A percentile compares a stretch with the other conserved stretches of the same genome.
phyloP scores from a whole-genome alignment of 2,113 vertebrate species.

The Apaloderma vittatum region DNA sequence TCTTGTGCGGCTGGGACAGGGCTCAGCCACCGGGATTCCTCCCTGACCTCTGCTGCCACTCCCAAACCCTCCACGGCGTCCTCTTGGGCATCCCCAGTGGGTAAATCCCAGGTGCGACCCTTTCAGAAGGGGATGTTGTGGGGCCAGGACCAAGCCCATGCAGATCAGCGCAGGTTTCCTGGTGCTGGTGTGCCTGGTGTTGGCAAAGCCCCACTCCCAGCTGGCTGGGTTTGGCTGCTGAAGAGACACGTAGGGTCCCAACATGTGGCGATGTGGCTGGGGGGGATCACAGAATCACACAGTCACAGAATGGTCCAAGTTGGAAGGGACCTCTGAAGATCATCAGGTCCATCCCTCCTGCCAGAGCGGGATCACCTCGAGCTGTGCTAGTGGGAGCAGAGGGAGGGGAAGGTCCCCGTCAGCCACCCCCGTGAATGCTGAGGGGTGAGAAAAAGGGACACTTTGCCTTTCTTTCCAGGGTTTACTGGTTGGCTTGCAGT shows the following conservation, averaged over 20 bases:
- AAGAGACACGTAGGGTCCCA: not conserved
- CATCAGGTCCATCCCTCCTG: no score
- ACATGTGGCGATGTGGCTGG: no score
- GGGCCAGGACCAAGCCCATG: not conserved
- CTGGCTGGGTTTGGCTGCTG: rapidly evolving
- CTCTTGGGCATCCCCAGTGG: not conserved
- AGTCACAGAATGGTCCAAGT: no score
- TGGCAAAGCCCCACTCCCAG: rapidly evolving
- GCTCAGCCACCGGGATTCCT: rapidly evolving
- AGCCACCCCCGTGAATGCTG: rapidly evolving
- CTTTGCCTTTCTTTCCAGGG: not conserved
- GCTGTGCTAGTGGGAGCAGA: not conserved
- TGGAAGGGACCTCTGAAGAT: no score
- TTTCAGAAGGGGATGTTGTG: no score
- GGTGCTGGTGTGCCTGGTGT: rapidly evolving
- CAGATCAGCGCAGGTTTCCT: rapidly evolving
- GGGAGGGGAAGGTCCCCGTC: not conserved
- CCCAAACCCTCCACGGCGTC: rapidly evolving
- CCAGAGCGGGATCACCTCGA: no score
- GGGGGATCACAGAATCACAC: not conserved
- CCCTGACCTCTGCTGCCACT: rapidly evolving
- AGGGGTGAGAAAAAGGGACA: rapidly evolving
- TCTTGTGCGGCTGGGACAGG: not conserved
- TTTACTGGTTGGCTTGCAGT: not conserved
- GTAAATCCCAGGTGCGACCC: rapidly evolving